Conservation (phyloP, 2,888 invertebrate species). For the Vandiemenella viatica region DNA sequence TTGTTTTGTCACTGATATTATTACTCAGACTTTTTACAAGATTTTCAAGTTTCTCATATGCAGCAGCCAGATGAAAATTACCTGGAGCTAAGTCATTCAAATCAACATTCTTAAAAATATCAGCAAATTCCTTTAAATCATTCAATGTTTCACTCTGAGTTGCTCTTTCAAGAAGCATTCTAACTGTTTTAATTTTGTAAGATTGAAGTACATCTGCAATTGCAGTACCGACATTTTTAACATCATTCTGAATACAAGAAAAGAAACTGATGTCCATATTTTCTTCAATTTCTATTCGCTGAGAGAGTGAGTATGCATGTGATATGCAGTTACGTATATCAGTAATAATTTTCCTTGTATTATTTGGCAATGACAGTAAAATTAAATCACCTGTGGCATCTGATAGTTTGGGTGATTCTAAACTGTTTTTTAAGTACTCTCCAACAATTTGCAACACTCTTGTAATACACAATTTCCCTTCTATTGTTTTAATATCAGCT, state of each 20-base stretch:
- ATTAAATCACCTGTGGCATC: slow-evolving; percentile 11
- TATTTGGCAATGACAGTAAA: slow-evolving; percentile 12
- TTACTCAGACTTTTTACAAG: slow-evolving; percentile 9
- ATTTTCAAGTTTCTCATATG: slow-evolving; percentile 4
- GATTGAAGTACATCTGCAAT: slow-evolving; percentile 12
- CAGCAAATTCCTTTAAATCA: too few species aligned
- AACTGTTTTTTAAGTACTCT: slow-evolving; percentile 19
- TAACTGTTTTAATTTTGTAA: slow-evolving; percentile 12
- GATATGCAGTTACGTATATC: slow-evolving; percentile 15
- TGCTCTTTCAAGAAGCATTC: slow-evolving; percentile 4
- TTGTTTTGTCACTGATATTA: slow-evolving; percentile 8
- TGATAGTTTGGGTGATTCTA: slow-evolving; percentile 20
- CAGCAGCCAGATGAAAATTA: not conserved
- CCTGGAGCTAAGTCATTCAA: too few species aligned
- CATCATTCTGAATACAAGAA: slow-evolving; percentile 1
- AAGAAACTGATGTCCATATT: slow-evolving; percentile 13
- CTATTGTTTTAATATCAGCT: slow-evolving; percentile 10
- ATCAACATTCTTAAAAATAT: too few species aligned
- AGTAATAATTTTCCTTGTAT: slow-evolving; percentile 11
- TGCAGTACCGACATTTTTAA: slow-evolving; percentile 9
- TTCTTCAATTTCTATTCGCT: slow-evolving; percentile 15
- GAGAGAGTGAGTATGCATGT: slow-evolving; percentile 13
- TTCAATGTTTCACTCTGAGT: slow-evolving; percentile 1
- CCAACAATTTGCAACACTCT: slow-evolving; percentile 19
- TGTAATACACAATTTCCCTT: slow-evolving; percentile 16